phyloP scores from a whole-genome alignment of 2,888 invertebrate genomes.

The Pogonocherus hispidulus region DNA sequence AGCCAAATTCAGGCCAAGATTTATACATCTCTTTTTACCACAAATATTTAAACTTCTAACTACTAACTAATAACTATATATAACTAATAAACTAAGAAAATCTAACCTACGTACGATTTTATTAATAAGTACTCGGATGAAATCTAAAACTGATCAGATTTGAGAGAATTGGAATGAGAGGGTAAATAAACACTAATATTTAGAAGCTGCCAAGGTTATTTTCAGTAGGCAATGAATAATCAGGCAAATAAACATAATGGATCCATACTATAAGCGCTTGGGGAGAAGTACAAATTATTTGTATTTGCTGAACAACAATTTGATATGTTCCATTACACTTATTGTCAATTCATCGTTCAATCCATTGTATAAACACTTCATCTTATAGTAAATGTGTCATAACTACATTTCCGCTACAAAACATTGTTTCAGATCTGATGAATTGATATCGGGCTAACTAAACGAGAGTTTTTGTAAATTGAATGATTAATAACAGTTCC shows the following conservation, averaged over 20 bases:
- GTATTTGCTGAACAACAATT: not conserved
- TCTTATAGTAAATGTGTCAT: slow-evolving; percentile 40
- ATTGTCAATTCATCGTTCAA: not conserved
- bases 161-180: too few species aligned
- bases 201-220: too few species aligned
- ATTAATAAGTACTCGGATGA: too few species aligned
- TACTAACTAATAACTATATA: too few species aligned
- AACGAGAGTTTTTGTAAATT: slow-evolving; percentile 53
- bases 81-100: too few species aligned
- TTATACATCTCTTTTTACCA: too few species aligned
- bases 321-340: slow-evolving; percentile 19
- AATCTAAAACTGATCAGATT: too few species aligned
- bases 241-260: not conserved
- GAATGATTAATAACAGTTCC: slow-evolving; percentile 54
- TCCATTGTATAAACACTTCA: slow-evolving; percentile 16
- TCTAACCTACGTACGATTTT: too few species aligned
- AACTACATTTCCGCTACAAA: slow-evolving; percentile 45
- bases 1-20: too few species aligned
- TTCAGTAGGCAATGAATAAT: not conserved
- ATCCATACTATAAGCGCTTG: not conserved
- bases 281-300: slow-evolving; percentile 7
- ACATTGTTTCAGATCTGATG: slow-evolving; percentile 55
- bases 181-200: too few species aligned
- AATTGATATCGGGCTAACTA: slow-evolving; percentile 53
- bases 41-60: too few species aligned